phyloP scores from a whole-genome alignment of 2,888 invertebrate genomes.

The Carabus problematicus region DNA sequence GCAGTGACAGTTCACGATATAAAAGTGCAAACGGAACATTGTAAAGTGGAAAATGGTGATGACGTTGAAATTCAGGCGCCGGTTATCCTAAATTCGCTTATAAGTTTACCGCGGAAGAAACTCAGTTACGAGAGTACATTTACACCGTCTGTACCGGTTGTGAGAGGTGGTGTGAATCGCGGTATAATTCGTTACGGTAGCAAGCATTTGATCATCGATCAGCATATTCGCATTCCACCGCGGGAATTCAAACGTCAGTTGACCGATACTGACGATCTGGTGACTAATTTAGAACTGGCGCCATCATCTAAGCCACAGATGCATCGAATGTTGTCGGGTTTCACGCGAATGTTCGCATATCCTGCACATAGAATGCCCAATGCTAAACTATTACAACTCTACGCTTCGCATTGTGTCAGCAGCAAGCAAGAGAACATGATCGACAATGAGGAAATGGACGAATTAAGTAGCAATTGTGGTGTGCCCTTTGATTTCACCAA shows the following conservation, averaged over 20 bases:
- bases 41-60: no score
- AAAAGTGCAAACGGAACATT: background rate
- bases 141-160: slow-evolving; percentile 7
- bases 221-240: slow-evolving; percentile 37
- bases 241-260: slow-evolving; percentile 44
- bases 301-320: slow-evolving; percentile 38
- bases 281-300: slow-evolving; percentile 19
- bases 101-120: slow-evolving; percentile 4
- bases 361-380: slow-evolving; percentile 29
- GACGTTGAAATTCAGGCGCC: background rate
- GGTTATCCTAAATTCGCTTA: background rate
- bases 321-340: slow-evolving; percentile 20
- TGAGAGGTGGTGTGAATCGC: slow-evolving; percentile 14
- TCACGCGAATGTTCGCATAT: slow-evolving; percentile 41
- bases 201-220: slow-evolving; percentile 41
- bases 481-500: background rate
- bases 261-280: slow-evolving; percentile 37
- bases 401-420: slow-evolving; percentile 21
- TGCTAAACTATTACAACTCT: slow-evolving; percentile 33
- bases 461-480: slow-evolving; percentile 26
- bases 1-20: background rate
- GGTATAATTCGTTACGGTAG: slow-evolving; percentile 24
- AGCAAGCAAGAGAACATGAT: slow-evolving; percentile 30
- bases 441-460: slow-evolving; percentile 20
- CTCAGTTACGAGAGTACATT: slow-evolving; percentile 16